phyloP scores from a whole-genome alignment of 1,140 invertebrate genomes.

The Samia ricini region DNA sequence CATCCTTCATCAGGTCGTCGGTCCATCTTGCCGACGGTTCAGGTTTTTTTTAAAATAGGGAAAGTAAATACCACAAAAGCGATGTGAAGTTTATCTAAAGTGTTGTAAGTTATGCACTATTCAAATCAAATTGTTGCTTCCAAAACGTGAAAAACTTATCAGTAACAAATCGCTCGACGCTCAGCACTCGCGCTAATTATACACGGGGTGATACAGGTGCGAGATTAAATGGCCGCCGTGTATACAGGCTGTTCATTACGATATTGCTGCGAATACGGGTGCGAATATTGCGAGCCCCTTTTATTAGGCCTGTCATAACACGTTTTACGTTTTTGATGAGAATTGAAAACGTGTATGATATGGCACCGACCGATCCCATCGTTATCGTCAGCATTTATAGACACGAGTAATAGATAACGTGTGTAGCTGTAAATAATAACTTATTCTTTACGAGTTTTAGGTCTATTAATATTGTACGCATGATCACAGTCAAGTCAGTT shows the following conservation, averaged over 20 bases:
- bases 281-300: constrained; percentile 62
- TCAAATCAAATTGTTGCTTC: neutral
- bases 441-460: no score
- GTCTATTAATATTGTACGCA: no score
- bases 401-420: neutral
- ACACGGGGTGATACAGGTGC: constrained; percentile 69
- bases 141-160: neutral
- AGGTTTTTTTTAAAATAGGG: no score
- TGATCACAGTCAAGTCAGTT: no score
- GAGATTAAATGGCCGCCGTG: constrained; percentile 71
- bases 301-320: constrained; percentile 68
- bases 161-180: neutral
- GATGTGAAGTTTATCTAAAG: neutral
- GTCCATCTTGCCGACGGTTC: no score
- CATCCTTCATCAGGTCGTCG: no score
- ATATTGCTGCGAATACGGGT: constrained; percentile 64
- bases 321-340: constrained; percentile 63
- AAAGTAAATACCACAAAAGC: no score
- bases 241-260: constrained; percentile 73
- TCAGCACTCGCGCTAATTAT: constrained; percentile 19
- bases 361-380: constrained; percentile 18
- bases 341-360: constrained; percentile 71
- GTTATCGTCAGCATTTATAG: constrained; percentile 42
- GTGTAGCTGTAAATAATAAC: no score
- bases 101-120: neutral